Evolutionary conservation across 2,888 invertebrate species (phyloP).

Genomic region (Lepidonotus clava): DNA sequence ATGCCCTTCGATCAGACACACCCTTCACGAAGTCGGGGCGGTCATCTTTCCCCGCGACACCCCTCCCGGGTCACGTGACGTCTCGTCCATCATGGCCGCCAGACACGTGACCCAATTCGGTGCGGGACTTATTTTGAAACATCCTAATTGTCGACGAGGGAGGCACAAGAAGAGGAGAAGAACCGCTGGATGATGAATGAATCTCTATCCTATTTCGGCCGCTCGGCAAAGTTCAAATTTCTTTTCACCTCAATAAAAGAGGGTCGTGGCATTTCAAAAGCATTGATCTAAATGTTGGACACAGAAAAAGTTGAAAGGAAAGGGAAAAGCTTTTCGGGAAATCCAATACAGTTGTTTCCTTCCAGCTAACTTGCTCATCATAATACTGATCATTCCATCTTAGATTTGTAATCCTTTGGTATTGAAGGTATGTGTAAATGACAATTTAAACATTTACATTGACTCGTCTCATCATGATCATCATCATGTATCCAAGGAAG

Average conservation of each 20-base stretch:
- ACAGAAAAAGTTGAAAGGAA: too few species aligned
- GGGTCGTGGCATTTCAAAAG: not conserved
- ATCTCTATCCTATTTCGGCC: not conserved
- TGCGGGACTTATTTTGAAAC: not conserved
- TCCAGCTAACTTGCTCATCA: too few species aligned
- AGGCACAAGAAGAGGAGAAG: not conserved
- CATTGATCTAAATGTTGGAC: too few species aligned
- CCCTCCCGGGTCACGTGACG: not conserved
- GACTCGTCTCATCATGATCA: too few species aligned
- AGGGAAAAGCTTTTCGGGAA: too few species aligned
- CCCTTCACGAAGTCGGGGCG: not conserved
- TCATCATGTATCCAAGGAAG: too few species aligned
- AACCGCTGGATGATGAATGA: constrained; percentile 8
- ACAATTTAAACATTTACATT: too few species aligned
- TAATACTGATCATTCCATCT: too few species aligned
- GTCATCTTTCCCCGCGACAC: constrained; percentile 30
- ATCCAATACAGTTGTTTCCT: too few species aligned
- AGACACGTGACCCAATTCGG: constrained; percentile 22
- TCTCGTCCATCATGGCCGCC: constrained; percentile 41
- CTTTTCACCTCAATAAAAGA: not conserved
- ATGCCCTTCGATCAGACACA: not conserved
- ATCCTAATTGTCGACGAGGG: not conserved
- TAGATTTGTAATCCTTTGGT: too few species aligned
- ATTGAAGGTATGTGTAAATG: too few species aligned
- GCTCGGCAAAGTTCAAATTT: not conserved